phyloP scores from a whole-genome alignment of 1,140 invertebrate species.

The Lordiphosa collinella region DNA sequence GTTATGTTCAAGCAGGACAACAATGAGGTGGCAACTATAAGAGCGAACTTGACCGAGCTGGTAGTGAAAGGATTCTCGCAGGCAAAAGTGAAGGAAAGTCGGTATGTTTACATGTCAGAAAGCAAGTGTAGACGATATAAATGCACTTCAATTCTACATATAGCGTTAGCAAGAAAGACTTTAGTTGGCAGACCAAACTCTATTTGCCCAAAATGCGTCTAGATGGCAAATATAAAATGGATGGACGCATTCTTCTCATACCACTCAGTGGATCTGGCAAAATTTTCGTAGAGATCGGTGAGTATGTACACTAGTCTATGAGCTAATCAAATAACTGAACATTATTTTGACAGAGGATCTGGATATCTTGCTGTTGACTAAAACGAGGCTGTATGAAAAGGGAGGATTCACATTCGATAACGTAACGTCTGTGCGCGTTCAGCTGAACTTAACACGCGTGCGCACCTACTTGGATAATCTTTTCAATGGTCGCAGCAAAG shows the following conservation, averaged over 20 bases:
- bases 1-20: slow-evolving; percentile 71
- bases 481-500: slow-evolving; percentile 65
- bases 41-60: slow-evolving; percentile 84
- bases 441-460: slow-evolving; percentile 80
- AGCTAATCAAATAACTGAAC: not conserved
- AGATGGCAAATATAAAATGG: slow-evolving; percentile 85
- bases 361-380: slow-evolving; percentile 83
- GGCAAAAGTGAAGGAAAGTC: slow-evolving; percentile 82
- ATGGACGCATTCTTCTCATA: slow-evolving; percentile 86
- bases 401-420: slow-evolving; percentile 84
- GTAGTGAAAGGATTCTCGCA: slow-evolving; percentile 82
- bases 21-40: slow-evolving; percentile 84
- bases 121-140: not conserved
- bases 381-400: slow-evolving; percentile 82
- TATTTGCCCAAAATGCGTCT: slow-evolving; percentile 83
- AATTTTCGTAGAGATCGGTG: slow-evolving; percentile 86
- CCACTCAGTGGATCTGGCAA: slow-evolving; percentile 84
- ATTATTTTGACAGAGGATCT: slow-evolving; percentile 80
- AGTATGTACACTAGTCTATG: not conserved
- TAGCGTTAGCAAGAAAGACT: slow-evolving; percentile 84
- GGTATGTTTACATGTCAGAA: slow-evolving; percentile 46
- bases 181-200: slow-evolving; percentile 84
- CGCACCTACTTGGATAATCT: slow-evolving; percentile 55
- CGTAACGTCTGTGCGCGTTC: slow-evolving; percentile 82
- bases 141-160: not conserved